Evolutionary conservation across 2,797 vertebrate genomes (phyloP), one percentile per base, ranked within the genome.

Genomic region (Platalea minor): DNA sequence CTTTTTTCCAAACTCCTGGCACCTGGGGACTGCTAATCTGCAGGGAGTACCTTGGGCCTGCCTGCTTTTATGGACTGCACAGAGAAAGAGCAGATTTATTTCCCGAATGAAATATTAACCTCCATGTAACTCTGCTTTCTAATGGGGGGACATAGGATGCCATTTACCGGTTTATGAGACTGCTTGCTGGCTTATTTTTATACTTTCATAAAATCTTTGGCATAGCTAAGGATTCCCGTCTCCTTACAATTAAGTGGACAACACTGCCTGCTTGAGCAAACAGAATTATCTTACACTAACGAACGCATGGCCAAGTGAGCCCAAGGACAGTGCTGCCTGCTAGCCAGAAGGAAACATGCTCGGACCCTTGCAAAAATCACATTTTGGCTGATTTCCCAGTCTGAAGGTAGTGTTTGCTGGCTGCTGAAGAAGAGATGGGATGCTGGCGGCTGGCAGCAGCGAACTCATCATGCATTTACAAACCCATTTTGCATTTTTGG

Each of bases 271-370:
- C 84, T 60, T 57, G 37, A 57, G 60, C 63, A 73, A 67, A 78
- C 37, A 33, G 64, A 70, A 70, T 53, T n/a, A 61, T 19, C 56
- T 85, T 35, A 35, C 43, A 6, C 33, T 59, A 41, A 78, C 3
- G 13, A 76, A 78, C 0, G 5, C 3, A 1, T 5, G 61, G 73
- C 57, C 2, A 1, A 43, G 46, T 0, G 0, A 57, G 68, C n/a
- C 37, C 2, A 2, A 48, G 41, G 63, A 41, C 75, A 85, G 37
- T 1, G 0, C 60, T 74, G n/a, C 72, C 51, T 35, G 17, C 28
- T 4, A 67, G 35, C 41, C 56, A 33, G 17, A 50, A 72, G 70
- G 43, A 78, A 28, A 45, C 2, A 1, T 2, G 3, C 43, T 29
- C 31, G 33, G 41, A 24, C 21, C 76, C 59, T 48, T 13, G 0